These are phyloP conservation scores for Hippolais icterina DNA, from an alignment of 2,113 vertebrate genomes.

Conservation along the genomic window DNA sequence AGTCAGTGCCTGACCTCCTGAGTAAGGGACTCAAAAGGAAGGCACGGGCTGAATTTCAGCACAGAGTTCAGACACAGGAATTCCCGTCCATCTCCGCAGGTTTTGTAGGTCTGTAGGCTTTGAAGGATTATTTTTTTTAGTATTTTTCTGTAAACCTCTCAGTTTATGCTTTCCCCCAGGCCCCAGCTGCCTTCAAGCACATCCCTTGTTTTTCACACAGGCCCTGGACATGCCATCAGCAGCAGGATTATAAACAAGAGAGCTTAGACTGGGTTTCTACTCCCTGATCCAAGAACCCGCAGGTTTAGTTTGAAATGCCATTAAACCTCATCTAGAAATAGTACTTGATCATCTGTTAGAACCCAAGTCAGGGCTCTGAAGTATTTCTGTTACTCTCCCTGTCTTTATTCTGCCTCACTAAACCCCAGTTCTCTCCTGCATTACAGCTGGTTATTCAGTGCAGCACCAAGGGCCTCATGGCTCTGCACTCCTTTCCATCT, in stretches of 20 bases:
- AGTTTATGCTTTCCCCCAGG: background rate
- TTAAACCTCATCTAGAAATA: background rate
- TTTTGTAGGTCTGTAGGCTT: background rate
- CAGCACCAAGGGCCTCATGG: background rate
- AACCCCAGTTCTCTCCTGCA: background rate
- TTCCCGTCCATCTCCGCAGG: background rate
- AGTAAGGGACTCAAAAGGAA: background rate
- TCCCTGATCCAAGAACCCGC: background rate
- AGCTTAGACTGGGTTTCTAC: background rate
- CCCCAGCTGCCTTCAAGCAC: background rate
- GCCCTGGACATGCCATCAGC: accelerated
- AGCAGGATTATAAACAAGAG: background rate
- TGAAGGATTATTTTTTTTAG: background rate
- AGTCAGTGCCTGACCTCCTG: background rate
- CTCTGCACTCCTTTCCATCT: background rate
- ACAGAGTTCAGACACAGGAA: background rate
- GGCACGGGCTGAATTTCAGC: background rate
- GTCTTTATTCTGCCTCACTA: background rate
- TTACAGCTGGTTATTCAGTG: background rate
- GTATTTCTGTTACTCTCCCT: background rate
- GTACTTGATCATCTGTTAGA: background rate
- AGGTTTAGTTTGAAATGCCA: background rate
- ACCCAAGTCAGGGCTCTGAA: background rate
- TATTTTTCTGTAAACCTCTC: background rate
- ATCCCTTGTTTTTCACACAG: background rate